Conservation (phyloP, 2,113 vertebrate species). For the Mungos mungo region DNA sequence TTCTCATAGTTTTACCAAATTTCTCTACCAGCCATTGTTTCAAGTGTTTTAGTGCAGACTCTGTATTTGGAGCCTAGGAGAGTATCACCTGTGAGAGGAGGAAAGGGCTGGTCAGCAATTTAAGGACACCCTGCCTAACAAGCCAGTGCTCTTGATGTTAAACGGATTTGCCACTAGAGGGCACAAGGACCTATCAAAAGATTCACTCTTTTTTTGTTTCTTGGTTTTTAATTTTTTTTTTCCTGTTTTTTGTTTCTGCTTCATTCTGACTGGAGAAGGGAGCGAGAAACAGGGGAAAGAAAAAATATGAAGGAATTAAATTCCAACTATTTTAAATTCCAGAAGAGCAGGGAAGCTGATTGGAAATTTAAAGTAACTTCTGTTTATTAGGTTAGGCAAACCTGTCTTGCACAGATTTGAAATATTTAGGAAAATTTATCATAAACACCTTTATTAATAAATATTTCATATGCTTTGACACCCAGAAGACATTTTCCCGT, state of each 20-base stretch:
- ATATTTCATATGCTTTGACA: neutral
- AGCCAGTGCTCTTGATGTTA: accelerated
- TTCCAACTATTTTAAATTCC: constrained; percentile 42
- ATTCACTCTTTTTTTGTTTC: accelerated
- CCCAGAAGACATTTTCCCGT: neutral
- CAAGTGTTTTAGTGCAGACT: accelerated
- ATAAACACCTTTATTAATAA: neutral
- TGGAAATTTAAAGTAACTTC: neutral
- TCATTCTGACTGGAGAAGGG: neutral
- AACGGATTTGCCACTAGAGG: constrained; percentile 33
- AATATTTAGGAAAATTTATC: neutral
- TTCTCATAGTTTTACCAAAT: neutral
- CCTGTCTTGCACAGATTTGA: neutral
- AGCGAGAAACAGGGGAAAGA: neutral
- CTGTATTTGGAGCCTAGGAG: neutral
- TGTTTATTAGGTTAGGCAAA: neutral
- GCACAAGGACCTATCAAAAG: constrained; percentile 21
- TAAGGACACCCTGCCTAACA: neutral
- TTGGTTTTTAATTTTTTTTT: neutral
- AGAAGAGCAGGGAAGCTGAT: neutral
- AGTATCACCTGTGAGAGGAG: accelerated
- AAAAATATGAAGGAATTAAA: constrained; percentile 12
- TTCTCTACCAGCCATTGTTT: neutral
- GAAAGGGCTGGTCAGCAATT: accelerated
- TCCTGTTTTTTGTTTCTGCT: neutral